A percentile compares a stretch with the other conserved stretches of the same genome.
These are phyloP conservation scores for Doryteuthis pealeii DNA, from an alignment of 1,140 invertebrate genomes.

Conservation along the genomic window DNA sequence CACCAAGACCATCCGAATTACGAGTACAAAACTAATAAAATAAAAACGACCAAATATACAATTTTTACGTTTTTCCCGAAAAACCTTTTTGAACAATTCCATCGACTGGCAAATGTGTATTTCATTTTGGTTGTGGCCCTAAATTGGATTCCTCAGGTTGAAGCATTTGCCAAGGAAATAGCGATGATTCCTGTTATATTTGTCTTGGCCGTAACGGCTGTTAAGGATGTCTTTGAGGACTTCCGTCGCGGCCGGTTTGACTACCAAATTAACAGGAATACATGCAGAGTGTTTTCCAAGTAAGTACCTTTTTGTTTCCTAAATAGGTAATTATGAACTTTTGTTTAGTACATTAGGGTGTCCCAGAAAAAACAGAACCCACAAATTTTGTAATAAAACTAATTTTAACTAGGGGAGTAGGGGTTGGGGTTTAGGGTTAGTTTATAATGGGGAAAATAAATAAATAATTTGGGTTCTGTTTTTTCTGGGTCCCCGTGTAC, in stretches of 20 bases:
- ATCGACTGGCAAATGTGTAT: constrained; percentile 95
- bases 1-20: constrained; percentile 82
- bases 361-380: too few species aligned
- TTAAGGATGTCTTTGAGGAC: constrained; percentile 97
- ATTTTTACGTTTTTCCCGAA: constrained; percentile 91
- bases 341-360: too few species aligned
- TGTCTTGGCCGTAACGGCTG: constrained; percentile 92
- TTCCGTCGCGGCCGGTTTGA: constrained; percentile 84
- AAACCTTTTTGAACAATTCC: constrained; percentile 97
- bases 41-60: constrained; percentile 91
- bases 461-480: too few species aligned
- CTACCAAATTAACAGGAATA: constrained; percentile 89
- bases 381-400: too few species aligned
- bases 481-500: too few species aligned
- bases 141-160: constrained; percentile 87
- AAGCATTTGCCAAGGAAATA: constrained; percentile 95
- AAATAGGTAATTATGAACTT: too few species aligned
- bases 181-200: constrained; percentile 77
- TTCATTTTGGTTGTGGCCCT: constrained; percentile 94
- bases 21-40: constrained; percentile 64
- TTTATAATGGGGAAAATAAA: too few species aligned
- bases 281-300: constrained; percentile 87
- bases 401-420: too few species aligned
- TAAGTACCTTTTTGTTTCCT: constrained; percentile 63
- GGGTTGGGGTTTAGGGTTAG: too few species aligned